Conservation (phyloP, 2,113 vertebrate species). For the Pseudois nayaur region DNA sequence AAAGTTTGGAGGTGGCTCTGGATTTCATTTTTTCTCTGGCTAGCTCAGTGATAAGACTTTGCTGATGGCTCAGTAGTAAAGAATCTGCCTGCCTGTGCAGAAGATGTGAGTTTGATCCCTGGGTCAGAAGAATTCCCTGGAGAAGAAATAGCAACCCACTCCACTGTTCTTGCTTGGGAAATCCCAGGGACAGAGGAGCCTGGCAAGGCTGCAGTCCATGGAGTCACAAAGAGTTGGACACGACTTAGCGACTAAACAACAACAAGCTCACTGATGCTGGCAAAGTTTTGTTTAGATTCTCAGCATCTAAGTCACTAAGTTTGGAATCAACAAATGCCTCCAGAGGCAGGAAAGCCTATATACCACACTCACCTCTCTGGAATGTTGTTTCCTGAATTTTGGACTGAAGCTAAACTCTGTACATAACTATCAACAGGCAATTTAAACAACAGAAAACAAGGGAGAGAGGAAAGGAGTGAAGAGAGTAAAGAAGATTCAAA, state of each 20-base stretch:
- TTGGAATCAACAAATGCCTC: neutral
- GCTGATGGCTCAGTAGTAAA: neutral
- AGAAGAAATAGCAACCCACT: neutral
- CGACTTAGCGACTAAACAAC: accelerated
- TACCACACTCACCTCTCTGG: neutral
- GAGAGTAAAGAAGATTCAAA: neutral
- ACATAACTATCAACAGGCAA: neutral
- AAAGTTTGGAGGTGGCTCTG: neutral
- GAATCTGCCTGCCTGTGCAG: neutral
- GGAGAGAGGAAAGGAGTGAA: neutral
- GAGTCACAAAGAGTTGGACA: neutral
- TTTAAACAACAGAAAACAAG: neutral
- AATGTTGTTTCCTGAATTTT: neutral
- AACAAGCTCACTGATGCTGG: neutral
- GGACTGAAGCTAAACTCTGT: neutral
- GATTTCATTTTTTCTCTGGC: neutral
- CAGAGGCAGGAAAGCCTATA: neutral
- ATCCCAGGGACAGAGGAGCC: neutral
- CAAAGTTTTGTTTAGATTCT: neutral
- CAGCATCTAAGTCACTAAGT: neutral
- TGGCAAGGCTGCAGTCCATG: neutral
- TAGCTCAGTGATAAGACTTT: neutral
- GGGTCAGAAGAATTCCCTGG: neutral
- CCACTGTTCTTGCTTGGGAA: neutral
- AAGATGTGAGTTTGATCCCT: neutral